These are phyloP conservation scores for Pygmarrhopalites habei DNA, from an alignment of 1,140 invertebrate genomes.

Conservation along the genomic window DNA sequence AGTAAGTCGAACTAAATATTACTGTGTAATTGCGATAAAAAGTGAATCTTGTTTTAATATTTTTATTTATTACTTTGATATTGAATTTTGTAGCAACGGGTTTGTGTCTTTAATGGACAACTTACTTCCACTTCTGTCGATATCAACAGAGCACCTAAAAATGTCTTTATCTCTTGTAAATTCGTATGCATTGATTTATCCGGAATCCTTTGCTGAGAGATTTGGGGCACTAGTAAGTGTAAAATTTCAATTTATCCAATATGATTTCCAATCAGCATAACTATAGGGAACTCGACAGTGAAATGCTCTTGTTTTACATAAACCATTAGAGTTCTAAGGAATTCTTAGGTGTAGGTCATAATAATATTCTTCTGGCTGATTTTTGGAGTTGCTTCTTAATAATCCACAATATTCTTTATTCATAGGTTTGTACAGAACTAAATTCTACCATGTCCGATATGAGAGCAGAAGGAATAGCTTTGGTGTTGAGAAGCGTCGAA, in stretches of 20 bases:
- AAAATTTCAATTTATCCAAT: no score
- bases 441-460: conserved; percentile 59
- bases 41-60: not conserved
- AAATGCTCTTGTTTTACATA: no score
- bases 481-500: conserved; percentile 65
- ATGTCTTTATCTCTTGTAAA: conserved; percentile 30
- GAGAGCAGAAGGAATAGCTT: conserved; percentile 65
- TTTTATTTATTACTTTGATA: not conserved
- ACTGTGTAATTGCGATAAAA: not conserved
- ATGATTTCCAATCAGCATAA: no score
- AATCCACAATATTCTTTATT: no score
- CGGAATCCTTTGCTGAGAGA: conserved; percentile 33
- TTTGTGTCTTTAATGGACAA: conserved; percentile 33
- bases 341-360: no score
- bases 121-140: conserved; percentile 30
- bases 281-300: no score
- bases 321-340: no score
- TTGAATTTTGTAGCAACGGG: conserved; percentile 24
- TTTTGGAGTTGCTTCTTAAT: no score
- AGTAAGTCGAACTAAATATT: conserved; percentile 32
- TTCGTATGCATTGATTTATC: conserved; percentile 33
- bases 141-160: conserved; percentile 38
- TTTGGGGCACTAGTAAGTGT: conserved; percentile 32
- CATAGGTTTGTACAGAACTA: conserved; percentile 31
- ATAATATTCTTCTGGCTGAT: no score